Conservation (phyloP, 2,797 vertebrate genomes). For the Eospalax fontanierii region DNA sequence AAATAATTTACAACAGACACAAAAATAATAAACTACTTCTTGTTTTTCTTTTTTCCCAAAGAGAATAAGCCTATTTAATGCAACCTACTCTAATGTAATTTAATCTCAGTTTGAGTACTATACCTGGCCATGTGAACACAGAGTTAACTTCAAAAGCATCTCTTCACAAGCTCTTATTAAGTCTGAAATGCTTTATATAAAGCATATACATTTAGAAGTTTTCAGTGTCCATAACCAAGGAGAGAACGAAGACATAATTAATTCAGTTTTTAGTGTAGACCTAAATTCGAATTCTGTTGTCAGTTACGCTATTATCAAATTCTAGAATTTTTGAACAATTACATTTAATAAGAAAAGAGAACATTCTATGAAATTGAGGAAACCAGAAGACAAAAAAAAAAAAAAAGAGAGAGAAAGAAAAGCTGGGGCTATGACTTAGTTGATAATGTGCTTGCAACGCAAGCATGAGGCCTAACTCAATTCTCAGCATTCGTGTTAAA, state of each 20-base stretch:
- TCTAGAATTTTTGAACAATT: slow-evolving; percentile 17
- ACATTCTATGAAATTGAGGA: not conserved
- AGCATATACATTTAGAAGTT: slow-evolving; percentile 9
- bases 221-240: not conserved
- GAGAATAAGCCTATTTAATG: not conserved
- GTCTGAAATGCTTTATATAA: slow-evolving; percentile 40
- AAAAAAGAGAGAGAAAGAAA: too few species aligned
- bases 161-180: slow-evolving; percentile 42
- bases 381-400: not conserved
- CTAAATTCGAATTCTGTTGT: not conserved
- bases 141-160: slow-evolving; percentile 43
- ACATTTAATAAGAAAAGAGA: not conserved
- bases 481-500: too few species aligned
- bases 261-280: not conserved
- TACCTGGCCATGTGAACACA: not conserved
- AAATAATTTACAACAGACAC: slow-evolving; percentile 29
- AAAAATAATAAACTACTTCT: not conserved
- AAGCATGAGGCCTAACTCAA: not conserved
- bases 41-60: not conserved
- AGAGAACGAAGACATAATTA: slow-evolving; percentile 16
- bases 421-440: not conserved
- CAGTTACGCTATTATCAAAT: slow-evolving; percentile 19
- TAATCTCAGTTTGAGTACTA: slow-evolving; percentile 6
- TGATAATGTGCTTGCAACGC: not conserved
- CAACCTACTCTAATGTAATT: not conserved